Evolutionary conservation across 2,888 invertebrate genomes (phyloP), one percentile per base, ranked within the genome.

Genomic region (Keiferia lycopersicella): DNA sequence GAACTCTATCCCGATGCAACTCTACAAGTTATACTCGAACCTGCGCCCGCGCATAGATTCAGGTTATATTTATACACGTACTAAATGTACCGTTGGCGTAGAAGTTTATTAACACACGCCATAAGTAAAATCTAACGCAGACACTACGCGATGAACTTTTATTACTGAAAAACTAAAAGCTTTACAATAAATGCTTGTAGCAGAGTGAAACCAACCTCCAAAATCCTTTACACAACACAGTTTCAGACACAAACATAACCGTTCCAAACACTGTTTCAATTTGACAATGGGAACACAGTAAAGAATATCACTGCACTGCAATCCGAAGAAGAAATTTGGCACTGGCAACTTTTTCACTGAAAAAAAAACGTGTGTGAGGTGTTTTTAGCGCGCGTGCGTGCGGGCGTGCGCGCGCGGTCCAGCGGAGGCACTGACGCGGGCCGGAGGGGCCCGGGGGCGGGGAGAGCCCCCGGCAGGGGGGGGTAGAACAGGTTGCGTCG

Each of bases 401-500:
- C 79, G 78, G 73, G 73, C 81, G 70, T 70, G 75, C 80, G 74
- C 69, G 75, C 82, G 76, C 80, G 76, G 67, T 80, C 77, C 79
- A 80, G 80, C 71, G 80, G 73, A 80, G 86, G 84, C 81, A 87
- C 87, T 86, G 74, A 72, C 72, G 77, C 66, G 74, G 73, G 64
- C 67, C 73, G 63, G 67, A 66, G 68, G 60, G 70, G 65, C 71
- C 69, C 66, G 67, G 68, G 64, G 69, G 26, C 57, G 60, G 56
- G 65, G 61, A 65, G 59, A 63, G 51, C 22, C 41, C 26, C 60
- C 51, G 56, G 58, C 50, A 34, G 70, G 72, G 76, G 75, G 76
- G 71, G 74, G 67, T 70, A 73, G 79, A 90, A 91, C 90, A 90
- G 90, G 90, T 89, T 90, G 86, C 77, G 80, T 81, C 83, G 84